phyloP scores from a whole-genome alignment of 35 echinoderm and acorn worm species.

The Lytechinus pictus region DNA sequence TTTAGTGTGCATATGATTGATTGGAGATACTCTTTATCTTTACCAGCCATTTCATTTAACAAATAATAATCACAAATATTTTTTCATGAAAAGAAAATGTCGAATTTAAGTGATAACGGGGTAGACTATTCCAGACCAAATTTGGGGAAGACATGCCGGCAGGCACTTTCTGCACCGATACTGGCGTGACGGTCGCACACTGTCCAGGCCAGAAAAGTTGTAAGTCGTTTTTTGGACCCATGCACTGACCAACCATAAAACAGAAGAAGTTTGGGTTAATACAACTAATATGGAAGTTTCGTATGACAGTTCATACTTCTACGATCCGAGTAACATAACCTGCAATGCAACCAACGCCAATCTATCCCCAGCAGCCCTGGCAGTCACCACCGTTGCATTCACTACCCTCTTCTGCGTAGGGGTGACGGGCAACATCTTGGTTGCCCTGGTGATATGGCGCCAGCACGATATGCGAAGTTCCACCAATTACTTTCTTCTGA shows the following conservation, averaged over 20 bases:
- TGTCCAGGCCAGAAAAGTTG: background rate
- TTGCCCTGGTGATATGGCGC: constrained; percentile 81
- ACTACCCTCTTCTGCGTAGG: constrained; percentile 72
- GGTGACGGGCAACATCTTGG: constrained; percentile 82
- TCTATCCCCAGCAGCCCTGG: constrained; percentile 30
- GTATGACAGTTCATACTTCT: background rate
- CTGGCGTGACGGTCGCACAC: background rate
- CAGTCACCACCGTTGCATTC: constrained; percentile 64
- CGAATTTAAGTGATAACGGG: background rate
- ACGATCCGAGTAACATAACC: background rate
- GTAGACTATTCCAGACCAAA: background rate
- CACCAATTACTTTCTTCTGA: constrained; percentile 93
- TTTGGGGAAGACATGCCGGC: background rate
- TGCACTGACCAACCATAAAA: background rate
- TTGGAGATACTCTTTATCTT: too few relatives aligned
- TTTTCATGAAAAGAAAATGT: too few relatives aligned
- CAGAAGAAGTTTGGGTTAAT: background rate
- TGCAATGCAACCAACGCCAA: background rate
- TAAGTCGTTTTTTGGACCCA: background rate
- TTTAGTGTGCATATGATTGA: too few relatives aligned
- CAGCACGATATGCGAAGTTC: constrained; percentile 91
- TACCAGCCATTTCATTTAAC: too few relatives aligned
- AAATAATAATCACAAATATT: too few relatives aligned
- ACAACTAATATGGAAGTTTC: background rate
- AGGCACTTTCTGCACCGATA: background rate